Base-by-base conservation (phyloP, 2,888 invertebrate species). In the Gari tellinella region DNA sequence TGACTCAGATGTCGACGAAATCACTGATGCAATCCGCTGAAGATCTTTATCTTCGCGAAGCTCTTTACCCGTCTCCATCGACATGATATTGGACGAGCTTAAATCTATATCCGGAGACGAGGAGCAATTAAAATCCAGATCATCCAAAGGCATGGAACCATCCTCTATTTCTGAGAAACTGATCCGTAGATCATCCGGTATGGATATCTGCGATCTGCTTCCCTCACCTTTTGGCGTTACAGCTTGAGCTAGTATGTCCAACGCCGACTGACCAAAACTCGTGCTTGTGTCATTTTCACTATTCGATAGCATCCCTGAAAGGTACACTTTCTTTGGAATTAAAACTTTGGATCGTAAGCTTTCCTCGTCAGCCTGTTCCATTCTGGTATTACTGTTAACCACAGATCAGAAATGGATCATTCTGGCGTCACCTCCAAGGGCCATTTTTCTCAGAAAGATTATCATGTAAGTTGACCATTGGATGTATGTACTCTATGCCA, bases 91-190 rank as follows among this genome's bases (percentile, higher is more conserved):
- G 12, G 52, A 41, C 4, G 56, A 51, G 14, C 51, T 21, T 37
- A 52, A 46, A 23, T 60, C 64, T 25, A 62, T 62, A 57, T 56
- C 72, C n/a, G 45, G 19, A 8, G 58, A 19, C 0, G 75, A 62
- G 0, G 66, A 69, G 26, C 53, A 75, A 8, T 52, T 58, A 4
- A 72, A 48, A n/a, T 72, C 68, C 12, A 72, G 21, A 53, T 78
- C 77, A 31, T 72, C 77, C 14, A 78, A 31, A n/a, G 65, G 69
- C 23, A 78, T 38, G 0, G 67, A 67, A 2, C 55, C 51, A 15
- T 78, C 77, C n/a, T 73, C 74, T 1, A 73, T 43, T 31, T 72
- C 77, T 1, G 72, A 78, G 43, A 78, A 78, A 56, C 72, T 78
- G 19, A 72, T 55, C 19, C 60, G 57, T 19, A 78, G 46, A 48